Evolutionary conservation across 2,113 vertebrate species (phyloP), one percentile per base, ranked within the genome.

Genomic region (Formicarius rufipectus): DNA sequence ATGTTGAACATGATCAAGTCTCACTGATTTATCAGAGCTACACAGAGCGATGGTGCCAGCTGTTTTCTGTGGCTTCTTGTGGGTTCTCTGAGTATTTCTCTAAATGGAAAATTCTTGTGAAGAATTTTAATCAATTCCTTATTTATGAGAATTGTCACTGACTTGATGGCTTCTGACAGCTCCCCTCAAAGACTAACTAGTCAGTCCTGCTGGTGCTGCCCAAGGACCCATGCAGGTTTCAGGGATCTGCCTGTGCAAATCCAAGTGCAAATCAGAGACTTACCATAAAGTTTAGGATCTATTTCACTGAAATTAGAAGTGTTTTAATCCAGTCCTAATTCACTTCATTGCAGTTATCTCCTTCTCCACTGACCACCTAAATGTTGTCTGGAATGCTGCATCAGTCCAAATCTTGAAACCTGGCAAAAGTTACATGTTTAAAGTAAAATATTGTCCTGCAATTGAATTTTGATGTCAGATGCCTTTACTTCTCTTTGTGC

Each of bases 111-210:
- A 42, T 52, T 64, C n/a, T 83, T 83, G 24, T 27, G 37, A 31
- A 69, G 64, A 81, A 91, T 92, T 90, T 86, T 83, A 90, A 88
- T 94, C 45, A 87, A 49, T 69, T 85, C 25, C 19, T 68, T 85
- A 37, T 73, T 92, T 93, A 66, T 47, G 27, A 66, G 90, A 85
- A 80, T 73, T 66, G 55, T 74, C 59, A 23, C 64, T 69, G 78
- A 58, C 66, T 88, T 82, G 67, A 74, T 89, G 87, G n/a, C 71
- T 85, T 91, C 31, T 85, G 88, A 55, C 81, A 87, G 66, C 88
- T 96, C 58, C 60, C 12, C 19, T 89, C 66, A 66, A 75, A 74
- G 47, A 58, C 47, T 59, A 63, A 72, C 47, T 28, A 80, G 25
- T n/a, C 21, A 44, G 16, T 78, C 35, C 39, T 91, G 27, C 62